A percentile compares a stretch with the other conserved stretches of the same genome.
phyloP scores from a whole-genome alignment of 2,113 vertebrate genomes.

The Cichladusa arquata region DNA sequence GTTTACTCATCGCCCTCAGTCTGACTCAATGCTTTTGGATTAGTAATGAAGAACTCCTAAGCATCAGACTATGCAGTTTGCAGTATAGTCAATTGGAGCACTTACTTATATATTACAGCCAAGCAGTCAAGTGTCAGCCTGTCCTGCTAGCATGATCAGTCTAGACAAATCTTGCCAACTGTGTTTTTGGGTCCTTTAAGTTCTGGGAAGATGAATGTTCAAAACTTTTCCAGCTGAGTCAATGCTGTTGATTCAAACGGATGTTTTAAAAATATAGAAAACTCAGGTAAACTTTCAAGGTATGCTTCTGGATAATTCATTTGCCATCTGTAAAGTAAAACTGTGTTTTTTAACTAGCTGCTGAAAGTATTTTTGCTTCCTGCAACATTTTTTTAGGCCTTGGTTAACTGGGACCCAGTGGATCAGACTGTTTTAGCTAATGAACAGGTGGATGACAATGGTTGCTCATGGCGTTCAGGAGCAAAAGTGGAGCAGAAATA shows the following conservation, averaged over 20 bases:
- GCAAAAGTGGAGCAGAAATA: conserved; percentile 92
- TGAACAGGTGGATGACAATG: conserved; percentile 94
- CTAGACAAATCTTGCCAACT: background rate
- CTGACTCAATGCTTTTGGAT: background rate
- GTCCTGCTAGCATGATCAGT: background rate
- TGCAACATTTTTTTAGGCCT: conserved; percentile 73
- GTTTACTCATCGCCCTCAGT: background rate
- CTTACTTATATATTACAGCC: background rate
- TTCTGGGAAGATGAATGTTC: background rate
- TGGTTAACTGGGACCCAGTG: conserved; percentile 98
- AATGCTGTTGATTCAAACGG: background rate
- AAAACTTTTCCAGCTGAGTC: background rate
- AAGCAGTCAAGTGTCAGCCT: background rate
- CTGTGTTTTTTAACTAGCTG: background rate
- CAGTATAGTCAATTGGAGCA: background rate
- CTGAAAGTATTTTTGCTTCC: background rate
- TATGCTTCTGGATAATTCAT: background rate
- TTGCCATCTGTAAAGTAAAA: background rate
- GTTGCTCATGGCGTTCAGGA: conserved; percentile 93
- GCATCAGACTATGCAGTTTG: background rate
- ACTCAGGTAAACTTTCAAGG: background rate
- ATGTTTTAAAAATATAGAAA: background rate
- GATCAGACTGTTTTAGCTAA: conserved; percentile 95
- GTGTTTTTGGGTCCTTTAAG: background rate
- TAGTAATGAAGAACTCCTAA: background rate